A percentile compares a stretch with the other conserved stretches of the same genome.
These are phyloP conservation scores for Taenaris catops DNA, from an alignment of 2,888 invertebrate species.

Conservation along the genomic window DNA sequence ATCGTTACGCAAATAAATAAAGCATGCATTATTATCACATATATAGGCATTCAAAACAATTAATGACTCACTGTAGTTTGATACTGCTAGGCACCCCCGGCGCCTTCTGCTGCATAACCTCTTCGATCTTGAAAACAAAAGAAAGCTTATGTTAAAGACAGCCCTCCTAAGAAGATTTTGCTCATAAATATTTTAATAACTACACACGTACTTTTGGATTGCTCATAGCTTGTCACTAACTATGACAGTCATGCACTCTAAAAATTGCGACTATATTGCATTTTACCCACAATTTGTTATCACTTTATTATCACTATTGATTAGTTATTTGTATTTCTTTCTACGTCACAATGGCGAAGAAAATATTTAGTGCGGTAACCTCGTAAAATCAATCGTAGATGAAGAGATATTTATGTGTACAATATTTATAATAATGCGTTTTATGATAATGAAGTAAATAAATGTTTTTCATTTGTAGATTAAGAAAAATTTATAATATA, in stretches of 20 bases:
- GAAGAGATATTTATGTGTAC: too few relatives aligned
- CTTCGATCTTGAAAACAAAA: conserved; percentile 60
- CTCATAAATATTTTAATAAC: too few relatives aligned
- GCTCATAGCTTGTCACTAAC: conserved; percentile 9
- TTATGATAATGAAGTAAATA: too few relatives aligned
- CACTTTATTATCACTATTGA: conserved; percentile 33
- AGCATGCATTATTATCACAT: too few relatives aligned
- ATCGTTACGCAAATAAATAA: too few relatives aligned
- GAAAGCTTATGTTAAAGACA: conserved; percentile 2
- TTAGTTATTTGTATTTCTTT: conserved; percentile 28
- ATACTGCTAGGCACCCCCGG: conserved; percentile 65
- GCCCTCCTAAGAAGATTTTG: not conserved
- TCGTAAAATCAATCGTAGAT: too few relatives aligned
- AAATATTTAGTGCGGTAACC: too few relatives aligned
- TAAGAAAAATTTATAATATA: too few relatives aligned
- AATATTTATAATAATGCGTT: too few relatives aligned
- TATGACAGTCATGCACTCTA: conserved; percentile 17
- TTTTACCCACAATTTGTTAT: conserved; percentile 32
- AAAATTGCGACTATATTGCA: conserved; percentile 30
- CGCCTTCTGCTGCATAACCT: conserved; percentile 77
- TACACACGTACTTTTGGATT: conserved; percentile 11
- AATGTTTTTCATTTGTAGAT: too few relatives aligned
- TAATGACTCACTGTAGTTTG: conserved; percentile 52
- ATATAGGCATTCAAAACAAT: too few relatives aligned
- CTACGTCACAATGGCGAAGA: not conserved